Evolutionary conservation across 1,140 invertebrate species (phyloP).

Genomic region (Lordiphosa clarofinis): DNA sequence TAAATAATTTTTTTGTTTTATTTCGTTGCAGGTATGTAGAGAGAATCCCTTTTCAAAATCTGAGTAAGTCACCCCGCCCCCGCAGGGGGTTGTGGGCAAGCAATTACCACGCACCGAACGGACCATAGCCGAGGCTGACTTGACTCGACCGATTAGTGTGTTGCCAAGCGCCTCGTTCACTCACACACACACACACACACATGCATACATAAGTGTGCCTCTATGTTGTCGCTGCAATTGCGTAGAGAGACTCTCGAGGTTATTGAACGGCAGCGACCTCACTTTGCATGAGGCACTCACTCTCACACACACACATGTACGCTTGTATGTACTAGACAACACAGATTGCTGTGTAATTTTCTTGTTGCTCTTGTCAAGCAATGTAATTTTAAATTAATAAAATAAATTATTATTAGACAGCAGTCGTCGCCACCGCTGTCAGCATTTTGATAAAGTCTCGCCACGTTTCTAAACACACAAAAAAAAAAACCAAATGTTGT

Average conservation of each 20-base stretch:
- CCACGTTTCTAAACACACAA: slow-evolving; percentile 15
- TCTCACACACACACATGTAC: slow-evolving; percentile 7
- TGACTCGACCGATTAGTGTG: slow-evolving; percentile 53
- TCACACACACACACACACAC: slow-evolving; percentile 1
- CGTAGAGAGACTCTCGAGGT: slow-evolving; percentile 71
- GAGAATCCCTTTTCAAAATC: background rate
- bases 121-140: slow-evolving; percentile 42
- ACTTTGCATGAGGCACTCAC: slow-evolving; percentile 64
- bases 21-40: background rate
- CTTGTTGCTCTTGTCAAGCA: slow-evolving; percentile 62
- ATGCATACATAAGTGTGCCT: slow-evolving; percentile 1
- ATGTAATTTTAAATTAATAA: slow-evolving; percentile 74
- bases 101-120: slow-evolving; percentile 43
- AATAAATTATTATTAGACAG: slow-evolving; percentile 75
- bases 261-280: slow-evolving; percentile 79
- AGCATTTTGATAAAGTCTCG: slow-evolving; percentile 54
- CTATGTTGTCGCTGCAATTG: slow-evolving; percentile 57
- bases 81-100: slow-evolving; percentile 3
- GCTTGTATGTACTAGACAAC: slow-evolving; percentile 9
- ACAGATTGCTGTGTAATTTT: slow-evolving; percentile 63
- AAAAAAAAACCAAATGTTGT: slow-evolving; percentile 25
- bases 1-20: background rate
- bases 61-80: background rate
- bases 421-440: slow-evolving; percentile 26
- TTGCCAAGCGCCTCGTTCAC: slow-evolving; percentile 15